Conservation (phyloP, 2,113 vertebrate species). For the Hippopotamus amphibius region DNA sequence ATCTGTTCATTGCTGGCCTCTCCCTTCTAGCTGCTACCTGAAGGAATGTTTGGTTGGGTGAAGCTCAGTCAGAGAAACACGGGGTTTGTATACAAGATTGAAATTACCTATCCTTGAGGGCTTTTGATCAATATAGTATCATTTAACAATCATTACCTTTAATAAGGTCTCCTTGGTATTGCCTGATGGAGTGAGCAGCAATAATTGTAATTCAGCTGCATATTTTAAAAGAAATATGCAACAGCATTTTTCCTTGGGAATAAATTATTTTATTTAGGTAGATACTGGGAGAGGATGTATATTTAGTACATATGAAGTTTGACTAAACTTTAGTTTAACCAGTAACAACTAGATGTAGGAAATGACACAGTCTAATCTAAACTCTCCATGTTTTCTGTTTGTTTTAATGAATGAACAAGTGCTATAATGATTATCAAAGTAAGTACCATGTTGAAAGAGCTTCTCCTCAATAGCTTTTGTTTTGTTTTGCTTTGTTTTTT, state of each 20-base stretch:
- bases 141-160: not conserved
- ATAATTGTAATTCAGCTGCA: not conserved
- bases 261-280: not conserved
- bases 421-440: not conserved
- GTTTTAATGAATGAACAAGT: not conserved
- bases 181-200: not conserved
- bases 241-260: not conserved
- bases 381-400: not conserved
- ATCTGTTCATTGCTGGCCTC: not conserved
- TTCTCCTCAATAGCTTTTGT: not conserved
- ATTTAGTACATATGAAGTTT: not conserved
- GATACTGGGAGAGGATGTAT: not conserved
- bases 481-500: not conserved
- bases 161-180: not conserved
- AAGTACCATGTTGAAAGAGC: not conserved
- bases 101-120: not conserved
- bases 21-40: not conserved
- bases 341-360: not conserved
- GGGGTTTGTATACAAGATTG: not conserved
- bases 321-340: not conserved
- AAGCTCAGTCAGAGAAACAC: not conserved
- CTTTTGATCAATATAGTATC: not conserved
- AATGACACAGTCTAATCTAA: not conserved
- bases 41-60: not conserved
- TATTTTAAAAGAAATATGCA: not conserved